Percentiles rank a stretch among this genome's conserved stretches.
Evolutionary conservation across 2,888 invertebrate species (phyloP).

Genomic region (Tetragonisca angustula): DNA sequence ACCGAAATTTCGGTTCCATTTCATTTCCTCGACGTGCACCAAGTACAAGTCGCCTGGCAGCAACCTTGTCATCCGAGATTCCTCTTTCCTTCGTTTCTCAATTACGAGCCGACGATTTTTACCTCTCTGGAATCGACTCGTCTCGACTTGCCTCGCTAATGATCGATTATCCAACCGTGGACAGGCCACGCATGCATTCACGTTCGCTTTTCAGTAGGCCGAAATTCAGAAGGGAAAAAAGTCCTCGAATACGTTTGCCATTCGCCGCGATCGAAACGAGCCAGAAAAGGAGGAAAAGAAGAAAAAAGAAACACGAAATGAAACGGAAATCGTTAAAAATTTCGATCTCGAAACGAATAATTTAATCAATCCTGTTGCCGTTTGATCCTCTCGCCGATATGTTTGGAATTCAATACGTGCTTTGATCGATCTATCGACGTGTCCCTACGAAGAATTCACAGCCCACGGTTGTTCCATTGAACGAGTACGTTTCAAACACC

Average conservation of each 20-base stretch:
- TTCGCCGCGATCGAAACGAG: too few species aligned
- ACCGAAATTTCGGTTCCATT: conserved; percentile 4
- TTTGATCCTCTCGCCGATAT: conserved; percentile 18
- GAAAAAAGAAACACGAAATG: too few species aligned
- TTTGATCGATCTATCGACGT: conserved; percentile 43
- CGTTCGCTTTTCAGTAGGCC: neutral
- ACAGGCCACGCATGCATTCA: too few species aligned
- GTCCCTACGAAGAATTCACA: conserved; percentile 43
- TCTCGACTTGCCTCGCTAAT: neutral
- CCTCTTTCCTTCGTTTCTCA: neutral
- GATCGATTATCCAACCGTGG: neutral
- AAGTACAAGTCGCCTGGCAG: neutral
- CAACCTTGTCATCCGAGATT: conserved; percentile 10
- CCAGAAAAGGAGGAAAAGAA: too few species aligned
- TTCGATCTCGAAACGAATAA: conserved; percentile 6
- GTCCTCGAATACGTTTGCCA: neutral
- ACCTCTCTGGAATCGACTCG: too few species aligned
- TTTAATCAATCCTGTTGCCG: conserved; percentile 17
- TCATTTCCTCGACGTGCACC: conserved; percentile 2
- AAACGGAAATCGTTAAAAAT: neutral
- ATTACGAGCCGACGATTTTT: neutral
- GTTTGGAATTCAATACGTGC: conserved; percentile 32
- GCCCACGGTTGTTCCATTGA: conserved; percentile 18
- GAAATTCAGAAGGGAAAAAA: neutral
- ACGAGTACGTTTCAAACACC: conserved; percentile 26